Conservation (phyloP, 53 echinoderm and acorn worm species). For the Echinarachnius parma region DNA sequence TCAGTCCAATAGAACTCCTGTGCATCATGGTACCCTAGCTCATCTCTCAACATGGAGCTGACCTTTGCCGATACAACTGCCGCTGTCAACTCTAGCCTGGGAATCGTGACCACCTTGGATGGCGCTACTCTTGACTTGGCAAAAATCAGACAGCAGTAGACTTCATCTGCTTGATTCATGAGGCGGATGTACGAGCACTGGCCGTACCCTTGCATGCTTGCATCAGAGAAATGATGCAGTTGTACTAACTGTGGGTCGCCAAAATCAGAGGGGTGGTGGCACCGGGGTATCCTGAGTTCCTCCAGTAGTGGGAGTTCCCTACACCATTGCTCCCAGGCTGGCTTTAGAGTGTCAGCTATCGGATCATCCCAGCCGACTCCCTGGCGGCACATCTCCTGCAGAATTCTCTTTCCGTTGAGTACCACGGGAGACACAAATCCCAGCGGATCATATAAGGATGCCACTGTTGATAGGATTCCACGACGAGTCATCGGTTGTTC, state of each 20-base stretch:
- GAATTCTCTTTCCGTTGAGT: constrained; percentile 17
- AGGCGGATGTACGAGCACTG: constrained; percentile 47
- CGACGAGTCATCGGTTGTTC: neutral
- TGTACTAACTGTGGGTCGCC: constrained; percentile 1
- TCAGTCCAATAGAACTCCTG: constrained; percentile 54
- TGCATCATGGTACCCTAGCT: constrained; percentile 24
- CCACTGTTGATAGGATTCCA: constrained; percentile 43
- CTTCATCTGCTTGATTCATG: neutral
- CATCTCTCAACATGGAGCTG: constrained; percentile 35
- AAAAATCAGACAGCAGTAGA: constrained; percentile 5
- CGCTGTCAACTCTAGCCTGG: constrained; percentile 54
- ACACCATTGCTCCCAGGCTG: constrained; percentile 50
- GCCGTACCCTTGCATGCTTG: constrained; percentile 51
- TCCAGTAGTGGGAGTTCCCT: constrained; percentile 22
- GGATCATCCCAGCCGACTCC: constrained; percentile 51
- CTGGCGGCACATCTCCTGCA: constrained; percentile 37
- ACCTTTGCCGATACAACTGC: constrained; percentile 50
- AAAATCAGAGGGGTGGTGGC: constrained; percentile 34
- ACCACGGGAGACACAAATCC: constrained; percentile 38
- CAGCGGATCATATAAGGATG: constrained; percentile 43
- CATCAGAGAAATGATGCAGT: constrained; percentile 61
- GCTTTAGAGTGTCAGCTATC: neutral
- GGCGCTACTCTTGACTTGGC: constrained; percentile 62
- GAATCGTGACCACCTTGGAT: constrained; percentile 36
- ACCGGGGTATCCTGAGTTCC: constrained; percentile 20